Percentiles rank a stretch among this genome's conserved stretches.
These are phyloP conservation scores for Dicyrtoma fusca DNA, from an alignment of 2,888 invertebrate species.

Conservation along the genomic window DNA sequence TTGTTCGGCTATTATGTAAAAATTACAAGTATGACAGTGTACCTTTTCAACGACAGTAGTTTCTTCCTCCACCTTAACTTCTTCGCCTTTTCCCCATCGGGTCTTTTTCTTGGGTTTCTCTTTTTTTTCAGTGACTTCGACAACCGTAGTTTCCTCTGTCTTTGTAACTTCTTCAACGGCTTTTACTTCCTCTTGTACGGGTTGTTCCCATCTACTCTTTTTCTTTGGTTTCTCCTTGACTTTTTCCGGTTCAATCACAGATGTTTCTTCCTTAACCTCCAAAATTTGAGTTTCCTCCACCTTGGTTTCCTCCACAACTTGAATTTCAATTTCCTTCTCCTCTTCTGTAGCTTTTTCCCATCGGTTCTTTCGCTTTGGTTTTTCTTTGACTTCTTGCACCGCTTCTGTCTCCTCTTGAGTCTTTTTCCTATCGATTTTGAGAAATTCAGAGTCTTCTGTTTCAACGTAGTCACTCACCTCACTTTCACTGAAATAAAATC, in stretches of 20 bases:
- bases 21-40: too few relatives aligned
- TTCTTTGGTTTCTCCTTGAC: conserved; percentile 62
- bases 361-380: too few relatives aligned
- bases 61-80: too few relatives aligned
- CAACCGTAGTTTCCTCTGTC: not conserved
- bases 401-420: conserved; percentile 61
- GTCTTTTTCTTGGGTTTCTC: not conserved
- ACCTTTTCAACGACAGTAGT: too few relatives aligned
- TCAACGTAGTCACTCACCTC: not conserved
- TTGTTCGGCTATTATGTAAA: too few relatives aligned
- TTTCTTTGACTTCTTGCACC: too few relatives aligned
- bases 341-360: too few relatives aligned
- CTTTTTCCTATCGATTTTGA: conserved; percentile 62
- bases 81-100: not conserved
- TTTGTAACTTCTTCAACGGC: conserved; percentile 3
- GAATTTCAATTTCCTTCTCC: too few relatives aligned
- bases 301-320: too few relatives aligned
- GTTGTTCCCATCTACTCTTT: conserved; percentile 6
- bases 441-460: conserved; percentile 15
- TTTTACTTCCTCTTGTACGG: not conserved
- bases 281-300: conserved; percentile 59
- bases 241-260: conserved; percentile 52
- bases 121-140: not conserved
- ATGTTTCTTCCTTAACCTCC: conserved; percentile 54
- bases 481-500: conserved; percentile 6